A percentile compares a stretch with the other conserved stretches of the same genome.
These are phyloP conservation scores for Zaprionus ghesquierei DNA, from an alignment of 1,140 invertebrate species.

Conservation along the genomic window DNA sequence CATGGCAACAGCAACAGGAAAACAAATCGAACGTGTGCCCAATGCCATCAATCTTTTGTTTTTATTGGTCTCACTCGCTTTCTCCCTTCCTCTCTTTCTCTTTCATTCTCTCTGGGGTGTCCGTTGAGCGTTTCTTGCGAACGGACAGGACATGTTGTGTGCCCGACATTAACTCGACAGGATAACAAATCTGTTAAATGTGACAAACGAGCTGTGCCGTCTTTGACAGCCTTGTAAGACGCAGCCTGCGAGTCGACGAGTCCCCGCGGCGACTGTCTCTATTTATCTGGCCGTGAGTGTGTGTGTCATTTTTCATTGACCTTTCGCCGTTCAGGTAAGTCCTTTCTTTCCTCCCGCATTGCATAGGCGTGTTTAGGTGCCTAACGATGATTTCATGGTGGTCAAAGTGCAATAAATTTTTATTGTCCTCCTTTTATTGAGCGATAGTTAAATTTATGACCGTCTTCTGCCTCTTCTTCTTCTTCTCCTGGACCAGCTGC, in stretches of 20 bases:
- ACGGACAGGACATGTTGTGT: conserved; percentile 53
- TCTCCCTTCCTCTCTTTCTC: background rate
- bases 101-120: conserved; percentile 26
- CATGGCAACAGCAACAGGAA: conserved; percentile 71
- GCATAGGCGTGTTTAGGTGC: conserved; percentile 26
- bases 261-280: conserved; percentile 1
- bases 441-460: conserved; percentile 71
- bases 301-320: conserved; percentile 68
- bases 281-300: conserved; percentile 15
- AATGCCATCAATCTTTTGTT: conserved; percentile 82
- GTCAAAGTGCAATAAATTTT: conserved; percentile 82
- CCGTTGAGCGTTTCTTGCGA: conserved; percentile 66
- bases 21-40: conserved; percentile 82
- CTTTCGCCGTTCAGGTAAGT: conserved; percentile 28
- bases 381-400: conserved; percentile 82
- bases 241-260: conserved; percentile 52
- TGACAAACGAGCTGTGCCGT: conserved; percentile 79
- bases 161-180: conserved; percentile 82
- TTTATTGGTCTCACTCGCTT: conserved; percentile 62
- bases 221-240: conserved; percentile 57
- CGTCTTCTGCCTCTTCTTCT: background rate
- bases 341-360: conserved; percentile 18
- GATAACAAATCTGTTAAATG: conserved; percentile 83
- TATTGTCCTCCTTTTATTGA: conserved; percentile 75
- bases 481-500: conserved; percentile 32